Conservation (phyloP, 2,113 vertebrate species). For the Labrus mixtus region DNA sequence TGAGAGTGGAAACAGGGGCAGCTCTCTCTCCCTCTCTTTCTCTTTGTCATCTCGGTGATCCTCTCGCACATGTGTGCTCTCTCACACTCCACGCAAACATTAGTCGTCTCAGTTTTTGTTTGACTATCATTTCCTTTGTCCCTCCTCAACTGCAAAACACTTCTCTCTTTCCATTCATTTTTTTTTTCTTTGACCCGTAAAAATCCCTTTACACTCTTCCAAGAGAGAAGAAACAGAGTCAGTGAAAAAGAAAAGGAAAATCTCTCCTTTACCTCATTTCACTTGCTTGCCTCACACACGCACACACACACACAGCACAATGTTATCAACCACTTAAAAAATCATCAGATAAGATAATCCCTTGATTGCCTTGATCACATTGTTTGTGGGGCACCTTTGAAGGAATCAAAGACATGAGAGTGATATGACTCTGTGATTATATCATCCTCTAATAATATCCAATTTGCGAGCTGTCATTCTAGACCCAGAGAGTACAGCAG, state of each 20-base stretch:
- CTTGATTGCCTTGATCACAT: slow-evolving; percentile 60
- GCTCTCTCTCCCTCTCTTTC: not conserved
- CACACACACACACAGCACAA: slow-evolving; percentile 12
- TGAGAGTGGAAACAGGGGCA: slow-evolving; percentile 35
- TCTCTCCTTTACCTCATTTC: not conserved
- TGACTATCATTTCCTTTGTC: slow-evolving; percentile 56
- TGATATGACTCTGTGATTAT: slow-evolving; percentile 53
- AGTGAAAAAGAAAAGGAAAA: not conserved
- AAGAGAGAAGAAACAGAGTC: slow-evolving; percentile 28
- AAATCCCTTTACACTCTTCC: slow-evolving; percentile 17
- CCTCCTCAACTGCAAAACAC: slow-evolving; percentile 22
- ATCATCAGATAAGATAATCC: slow-evolving; percentile 61
- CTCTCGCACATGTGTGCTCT: slow-evolving; percentile 7
- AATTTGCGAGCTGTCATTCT: slow-evolving; percentile 56
- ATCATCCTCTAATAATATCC: slow-evolving; percentile 60
- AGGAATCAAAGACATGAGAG: slow-evolving; percentile 45
- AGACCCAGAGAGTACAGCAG: slow-evolving; percentile 9
- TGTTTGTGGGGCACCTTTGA: slow-evolving; percentile 57
- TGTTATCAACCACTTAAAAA: slow-evolving; percentile 48
- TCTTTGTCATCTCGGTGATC: not conserved
- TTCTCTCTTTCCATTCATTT: slow-evolving; percentile 31
- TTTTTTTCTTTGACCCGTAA: slow-evolving; percentile 19
- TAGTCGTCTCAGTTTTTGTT: slow-evolving; percentile 58
- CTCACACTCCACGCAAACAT: slow-evolving; percentile 44
- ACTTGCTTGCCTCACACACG: slow-evolving; percentile 30